Evolutionary conservation across 2,113 vertebrate species (phyloP).

Genomic region (Octodon degus): DNA sequence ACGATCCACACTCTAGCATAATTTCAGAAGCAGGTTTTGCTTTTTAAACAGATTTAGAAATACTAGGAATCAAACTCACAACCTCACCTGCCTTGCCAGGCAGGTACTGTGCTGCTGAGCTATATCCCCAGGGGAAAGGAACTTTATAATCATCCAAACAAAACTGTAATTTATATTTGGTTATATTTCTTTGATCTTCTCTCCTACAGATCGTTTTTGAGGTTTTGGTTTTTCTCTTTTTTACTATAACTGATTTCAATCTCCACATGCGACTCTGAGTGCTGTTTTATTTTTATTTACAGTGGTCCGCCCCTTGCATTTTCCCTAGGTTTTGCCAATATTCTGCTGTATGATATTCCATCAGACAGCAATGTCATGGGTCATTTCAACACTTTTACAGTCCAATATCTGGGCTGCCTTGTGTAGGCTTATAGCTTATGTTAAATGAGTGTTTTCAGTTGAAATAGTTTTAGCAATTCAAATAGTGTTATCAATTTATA

Average conservation of each 20-base stretch:
- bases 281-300: not conserved
- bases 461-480: not conserved
- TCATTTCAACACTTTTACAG: not conserved
- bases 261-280: not conserved
- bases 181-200: not conserved
- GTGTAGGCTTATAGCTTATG: not conserved
- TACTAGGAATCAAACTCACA: no score
- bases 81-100: no score
- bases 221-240: not conserved
- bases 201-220: not conserved
- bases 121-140: not conserved
- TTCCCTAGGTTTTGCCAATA: not conserved
- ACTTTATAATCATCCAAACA: conserved; percentile 1
- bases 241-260: not conserved
- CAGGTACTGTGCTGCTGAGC: no score
- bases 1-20: not conserved
- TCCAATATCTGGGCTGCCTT: not conserved
- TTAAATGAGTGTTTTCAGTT: not conserved
- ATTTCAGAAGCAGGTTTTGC: not conserved
- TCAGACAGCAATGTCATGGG: not conserved
- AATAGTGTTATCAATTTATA: not conserved
- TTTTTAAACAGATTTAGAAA: not conserved
- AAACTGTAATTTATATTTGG: not conserved
- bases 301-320: no score
- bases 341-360: not conserved